Base-by-base conservation (phyloP, 2,888 invertebrate genomes). In the Melanophora roralis region DNA sequence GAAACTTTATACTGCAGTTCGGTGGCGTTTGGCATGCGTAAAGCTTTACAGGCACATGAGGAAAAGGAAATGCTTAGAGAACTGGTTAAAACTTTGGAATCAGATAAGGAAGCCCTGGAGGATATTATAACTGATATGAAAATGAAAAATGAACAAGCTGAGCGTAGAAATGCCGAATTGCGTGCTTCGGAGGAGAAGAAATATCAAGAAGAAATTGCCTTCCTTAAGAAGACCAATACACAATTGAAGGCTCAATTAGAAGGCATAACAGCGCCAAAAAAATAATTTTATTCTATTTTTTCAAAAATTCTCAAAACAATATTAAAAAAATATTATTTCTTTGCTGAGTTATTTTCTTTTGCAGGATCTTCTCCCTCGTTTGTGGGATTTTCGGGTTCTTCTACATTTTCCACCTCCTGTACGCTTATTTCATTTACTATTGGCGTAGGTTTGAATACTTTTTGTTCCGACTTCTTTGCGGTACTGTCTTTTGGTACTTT, bases 1-100 rank as follows among this genome's bases (percentile, higher is more conserved):
- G 97, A 98, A 90, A 97, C 97, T 0, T 92, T 99, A 1, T 98
- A 98, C 87, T 98, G 98, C 89, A 98, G 98, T 89, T 97, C 98
- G 68, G 96, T 98, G 64, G 98, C 98, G 0, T 99, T 98, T 88
- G 98, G 98, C 27, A 97, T 99, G 94, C 93, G 98, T 81, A 99
- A 99, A 91, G 97, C 98, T n/a, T 91, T 99, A 72, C 96, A 97
- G 91, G 94, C 94, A 84, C 86, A 89, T 69, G 89, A 90, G 81
- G 90, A 96, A 16, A 97, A 97, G 88, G 94, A 95, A 78, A 94
- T 95, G 88, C 91, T 95, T 40, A 93, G 95, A 86, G 93, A 94
- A 64, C 93, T 94, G 87, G 95, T 96, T 0, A 93, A 94, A 57
- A 92, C 92, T 65, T 89, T 97, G 73, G 93, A 93, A 87, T 87